Percentiles rank a stretch among this genome's conserved stretches.
These are phyloP conservation scores for Sericinus montela DNA, from an alignment of 2,888 invertebrate species.

Conservation along the genomic window DNA sequence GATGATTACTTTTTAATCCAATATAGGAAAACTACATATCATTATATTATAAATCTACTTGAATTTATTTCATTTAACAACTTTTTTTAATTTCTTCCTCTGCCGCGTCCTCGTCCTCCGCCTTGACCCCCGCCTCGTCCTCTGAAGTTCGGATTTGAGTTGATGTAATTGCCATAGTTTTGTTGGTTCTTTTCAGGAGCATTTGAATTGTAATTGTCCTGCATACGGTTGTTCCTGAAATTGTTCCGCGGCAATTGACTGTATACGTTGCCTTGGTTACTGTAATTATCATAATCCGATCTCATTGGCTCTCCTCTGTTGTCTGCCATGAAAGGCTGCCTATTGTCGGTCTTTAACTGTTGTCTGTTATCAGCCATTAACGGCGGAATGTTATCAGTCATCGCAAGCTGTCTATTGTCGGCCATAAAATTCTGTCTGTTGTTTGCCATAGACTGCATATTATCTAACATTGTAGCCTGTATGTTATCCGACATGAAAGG, in stretches of 20 bases:
- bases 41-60: no score
- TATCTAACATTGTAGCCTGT: neutral
- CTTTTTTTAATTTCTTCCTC: slow-evolving; percentile 6
- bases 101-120: slow-evolving; percentile 6
- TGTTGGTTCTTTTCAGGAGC: slow-evolving; percentile 10
- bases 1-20: neutral
- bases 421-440: neutral
- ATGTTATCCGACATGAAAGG: slow-evolving; percentile 1
- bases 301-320: neutral
- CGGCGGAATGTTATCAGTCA: neutral
- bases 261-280: slow-evolving; percentile 3
- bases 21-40: neutral
- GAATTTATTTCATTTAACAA: neutral
- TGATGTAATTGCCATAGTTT: slow-evolving; percentile 3
- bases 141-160: slow-evolving; percentile 8
- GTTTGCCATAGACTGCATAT: neutral
- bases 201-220: slow-evolving; percentile 5
- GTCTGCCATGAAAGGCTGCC: slow-evolving; percentile 1
- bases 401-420: neutral
- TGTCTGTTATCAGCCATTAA: neutral
- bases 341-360: neutral
- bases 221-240: slow-evolving; percentile 3
- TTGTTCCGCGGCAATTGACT: slow-evolving; percentile 2
- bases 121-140: slow-evolving; percentile 9
- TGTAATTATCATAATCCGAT: slow-evolving; percentile 5